These are phyloP conservation scores for Trichonephila clavata DNA, from an alignment of 1,140 invertebrate genomes.

Conservation along the genomic window DNA sequence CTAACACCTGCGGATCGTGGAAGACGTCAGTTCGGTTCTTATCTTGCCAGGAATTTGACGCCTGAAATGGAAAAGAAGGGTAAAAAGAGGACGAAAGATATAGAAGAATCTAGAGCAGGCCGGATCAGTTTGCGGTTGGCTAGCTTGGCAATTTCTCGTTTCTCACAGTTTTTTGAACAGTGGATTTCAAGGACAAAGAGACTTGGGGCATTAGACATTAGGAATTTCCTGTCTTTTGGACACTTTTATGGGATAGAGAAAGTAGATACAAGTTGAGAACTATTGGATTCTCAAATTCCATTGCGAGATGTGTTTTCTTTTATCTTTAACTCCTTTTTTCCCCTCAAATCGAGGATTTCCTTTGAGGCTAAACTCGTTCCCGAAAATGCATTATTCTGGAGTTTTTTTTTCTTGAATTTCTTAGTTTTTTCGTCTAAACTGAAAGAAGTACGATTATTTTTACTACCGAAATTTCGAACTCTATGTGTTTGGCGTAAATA, in stretches of 20 bases:
- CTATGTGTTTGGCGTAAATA: too few relatives aligned
- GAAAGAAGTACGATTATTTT: too few relatives aligned
- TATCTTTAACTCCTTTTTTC: background rate
- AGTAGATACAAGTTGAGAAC: constrained; percentile 28
- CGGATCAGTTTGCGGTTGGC: constrained; percentile 62
- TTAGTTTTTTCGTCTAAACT: too few relatives aligned
- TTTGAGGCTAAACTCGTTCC: background rate
- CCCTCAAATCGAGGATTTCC: background rate
- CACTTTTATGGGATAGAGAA: constrained; percentile 34
- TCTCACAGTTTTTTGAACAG: constrained; percentile 44
- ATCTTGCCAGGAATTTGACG: constrained; percentile 74
- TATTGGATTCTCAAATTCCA: constrained; percentile 29
- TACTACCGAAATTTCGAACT: too few relatives aligned
- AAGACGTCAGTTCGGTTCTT: constrained; percentile 68
- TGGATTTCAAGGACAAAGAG: constrained; percentile 39
- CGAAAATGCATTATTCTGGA: background rate
- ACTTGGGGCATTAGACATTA: constrained; percentile 31
- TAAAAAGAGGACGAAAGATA: constrained; percentile 22
- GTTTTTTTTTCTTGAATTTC: background rate
- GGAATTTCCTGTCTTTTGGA: constrained; percentile 23
- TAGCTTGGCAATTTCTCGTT: constrained; percentile 55
- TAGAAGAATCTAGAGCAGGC: constrained; percentile 21
- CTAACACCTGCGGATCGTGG: constrained; percentile 72
- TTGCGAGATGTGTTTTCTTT: constrained; percentile 6
- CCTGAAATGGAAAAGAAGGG: constrained; percentile 62